Evolutionary conservation across 2,797 vertebrate genomes (phyloP).

Genomic region (Smutsia gigantea): DNA sequence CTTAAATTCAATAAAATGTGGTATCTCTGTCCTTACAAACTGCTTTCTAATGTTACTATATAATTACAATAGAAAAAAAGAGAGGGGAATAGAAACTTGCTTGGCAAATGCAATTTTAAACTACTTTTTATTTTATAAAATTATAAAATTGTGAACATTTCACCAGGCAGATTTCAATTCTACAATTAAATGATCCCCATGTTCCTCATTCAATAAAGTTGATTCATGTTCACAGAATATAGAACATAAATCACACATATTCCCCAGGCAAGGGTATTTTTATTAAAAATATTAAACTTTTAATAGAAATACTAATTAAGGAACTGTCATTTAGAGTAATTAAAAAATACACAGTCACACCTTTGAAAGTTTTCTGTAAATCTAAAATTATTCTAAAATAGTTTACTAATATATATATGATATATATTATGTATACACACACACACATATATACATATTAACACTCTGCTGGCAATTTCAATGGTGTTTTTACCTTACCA

Average conservation of each 20-base stretch:
- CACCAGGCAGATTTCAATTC: constrained; percentile 22
- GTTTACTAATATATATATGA: background rate
- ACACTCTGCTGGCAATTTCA: background rate
- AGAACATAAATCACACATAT: background rate
- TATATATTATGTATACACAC: background rate
- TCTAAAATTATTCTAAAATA: constrained; percentile 19
- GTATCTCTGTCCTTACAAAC: background rate
- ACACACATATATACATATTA: background rate
- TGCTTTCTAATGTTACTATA: background rate
- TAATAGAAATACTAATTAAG: background rate
- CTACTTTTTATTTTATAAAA: constrained; percentile 43
- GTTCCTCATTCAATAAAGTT: background rate
- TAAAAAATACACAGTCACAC: background rate
- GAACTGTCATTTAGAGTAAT: background rate
- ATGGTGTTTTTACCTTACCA: background rate
- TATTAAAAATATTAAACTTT: background rate
- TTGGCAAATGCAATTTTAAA: constrained; percentile 33
- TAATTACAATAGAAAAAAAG: background rate
- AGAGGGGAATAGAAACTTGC: background rate
- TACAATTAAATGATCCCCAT: constrained; percentile 28
- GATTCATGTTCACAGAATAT: background rate
- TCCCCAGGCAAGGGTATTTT: background rate
- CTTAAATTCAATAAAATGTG: background rate
- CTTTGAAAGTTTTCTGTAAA: constrained; percentile 32
- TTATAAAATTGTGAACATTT: background rate